A percentile compares a stretch with the other conserved stretches of the same genome.
These are phyloP conservation scores for Drosophila rellima DNA, from an alignment of 2,888 invertebrate species.

Conservation along the genomic window DNA sequence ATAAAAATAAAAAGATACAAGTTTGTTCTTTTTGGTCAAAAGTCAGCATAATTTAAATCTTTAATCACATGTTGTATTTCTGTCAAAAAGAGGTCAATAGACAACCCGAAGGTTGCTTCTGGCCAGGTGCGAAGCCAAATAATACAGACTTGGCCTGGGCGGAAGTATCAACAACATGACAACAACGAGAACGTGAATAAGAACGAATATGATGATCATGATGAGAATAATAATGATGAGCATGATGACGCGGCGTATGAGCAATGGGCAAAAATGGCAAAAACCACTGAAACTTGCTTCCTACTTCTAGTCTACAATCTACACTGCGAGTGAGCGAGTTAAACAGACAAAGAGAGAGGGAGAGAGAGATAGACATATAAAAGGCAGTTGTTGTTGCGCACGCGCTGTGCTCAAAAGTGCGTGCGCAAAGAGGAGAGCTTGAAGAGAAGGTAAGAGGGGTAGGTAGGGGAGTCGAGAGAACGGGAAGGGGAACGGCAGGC, in stretches of 20 bases:
- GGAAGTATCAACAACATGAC: constrained; percentile 64
- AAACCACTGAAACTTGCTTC: constrained; percentile 59
- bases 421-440: constrained; percentile 30
- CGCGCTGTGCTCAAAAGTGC: constrained; percentile 39
- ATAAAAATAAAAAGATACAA: background rate
- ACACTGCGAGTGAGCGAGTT: background rate
- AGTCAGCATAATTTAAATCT: background rate
- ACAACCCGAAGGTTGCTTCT: constrained; percentile 81
- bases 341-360: constrained; percentile 1
- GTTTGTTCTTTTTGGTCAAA: background rate
- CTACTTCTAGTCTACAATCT: constrained; percentile 51
- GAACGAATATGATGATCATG: background rate
- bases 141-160: constrained; percentile 34
- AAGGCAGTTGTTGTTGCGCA: constrained; percentile 18
- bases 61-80: constrained; percentile 8
- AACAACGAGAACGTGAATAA: constrained; percentile 8
- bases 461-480: background rate
- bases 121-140: constrained; percentile 42
- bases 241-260: constrained; percentile 55
- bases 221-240: constrained; percentile 3
- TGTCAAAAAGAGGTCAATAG: constrained; percentile 80
- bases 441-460: background rate
- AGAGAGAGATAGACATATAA: background rate
- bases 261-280: constrained; percentile 50
- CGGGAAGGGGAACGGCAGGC: constrained; percentile 1